Percentiles rank a stretch among this genome's conserved stretches.
Conservation (phyloP, 30 jellyfish, hydroid and myxozoan genomes). For the Sanderia malayensis region DNA sequence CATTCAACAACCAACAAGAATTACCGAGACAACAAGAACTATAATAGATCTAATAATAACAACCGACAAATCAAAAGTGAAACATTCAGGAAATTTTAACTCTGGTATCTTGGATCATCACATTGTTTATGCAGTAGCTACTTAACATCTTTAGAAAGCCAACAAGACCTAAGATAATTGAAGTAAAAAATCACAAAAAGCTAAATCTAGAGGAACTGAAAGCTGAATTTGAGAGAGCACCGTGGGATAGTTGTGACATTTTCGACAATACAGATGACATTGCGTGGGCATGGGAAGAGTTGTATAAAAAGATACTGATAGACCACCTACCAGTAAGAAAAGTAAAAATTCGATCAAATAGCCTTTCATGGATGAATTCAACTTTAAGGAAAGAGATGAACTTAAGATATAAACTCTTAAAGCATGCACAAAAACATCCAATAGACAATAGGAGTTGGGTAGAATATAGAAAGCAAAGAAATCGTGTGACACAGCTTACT, state of each 20-base stretch:
- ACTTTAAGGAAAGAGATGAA: background rate
- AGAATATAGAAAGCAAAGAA: background rate
- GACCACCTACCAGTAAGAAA: background rate
- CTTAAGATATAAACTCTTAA: background rate
- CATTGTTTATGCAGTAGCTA: background rate
- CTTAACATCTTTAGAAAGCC: background rate
- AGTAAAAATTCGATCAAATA: background rate
- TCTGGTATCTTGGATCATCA: background rate
- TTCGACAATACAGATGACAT: background rate
- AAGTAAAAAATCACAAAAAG: background rate
- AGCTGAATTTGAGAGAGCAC: background rate
- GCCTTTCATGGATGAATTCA: background rate
- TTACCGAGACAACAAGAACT: background rate
- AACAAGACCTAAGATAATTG: background rate
- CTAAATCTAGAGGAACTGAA: background rate
- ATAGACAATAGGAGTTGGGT: background rate
- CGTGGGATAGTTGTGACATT: background rate
- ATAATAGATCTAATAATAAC: background rate
- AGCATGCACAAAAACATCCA: background rate
- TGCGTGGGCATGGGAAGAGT: slow-evolving; percentile 1
- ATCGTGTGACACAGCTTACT: background rate
- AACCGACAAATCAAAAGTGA: background rate
- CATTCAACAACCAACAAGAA: background rate
- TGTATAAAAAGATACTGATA: background rate
- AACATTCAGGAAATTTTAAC: background rate